Evolutionary conservation across 2,797 vertebrate genomes (phyloP), one percentile per base, ranked within the genome.

Genomic region (Numenius phaeopus): DNA sequence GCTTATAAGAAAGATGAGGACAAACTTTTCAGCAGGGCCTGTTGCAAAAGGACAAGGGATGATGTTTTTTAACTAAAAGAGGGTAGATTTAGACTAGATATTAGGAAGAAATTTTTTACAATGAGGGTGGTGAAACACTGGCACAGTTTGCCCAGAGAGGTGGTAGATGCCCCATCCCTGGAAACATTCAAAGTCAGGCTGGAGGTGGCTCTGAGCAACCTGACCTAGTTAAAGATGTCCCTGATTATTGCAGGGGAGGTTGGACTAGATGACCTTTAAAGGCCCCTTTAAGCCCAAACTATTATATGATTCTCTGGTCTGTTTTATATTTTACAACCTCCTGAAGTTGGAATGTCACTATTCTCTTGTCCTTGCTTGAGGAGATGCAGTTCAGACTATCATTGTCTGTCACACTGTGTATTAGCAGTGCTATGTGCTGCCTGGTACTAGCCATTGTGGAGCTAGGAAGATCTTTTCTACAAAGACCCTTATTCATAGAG

Each of bases 401-500:
- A 30, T 30, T 90, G 66, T 61, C 54, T 37, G 37, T 86, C 64
- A 54, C 30, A 11, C 27, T 78, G 37, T 0, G 0, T 64, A n/a
- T 55, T 67, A 70, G 18, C 57, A 62, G 86, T 32, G 64, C 70
- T 73, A 1, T 69, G 73, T 44, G 44, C 82, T 91, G 86, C 95
- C 76, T 96, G 92, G 94, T 92, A 92, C 89, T 14, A 65, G 69
- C 50, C 30, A 34, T 32, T 67, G 70, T 71, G 67, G 21, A 84
- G 76, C 72, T 80, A 70, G 26, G 42, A 61, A 66, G 39, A 26
- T 83, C 55, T 62, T 83, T 86, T 47, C 32, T 52, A 85, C 66
- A 93, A 90, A 88, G 58, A 80, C 40, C 16, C 27, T 85, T 69
- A 90, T 97, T 97, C 91, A 92, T 26, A 69, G 54, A 80, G 64